phyloP scores from a whole-genome alignment of 92 coral and sea anemone genomes.

The Meandrina meandrites region DNA sequence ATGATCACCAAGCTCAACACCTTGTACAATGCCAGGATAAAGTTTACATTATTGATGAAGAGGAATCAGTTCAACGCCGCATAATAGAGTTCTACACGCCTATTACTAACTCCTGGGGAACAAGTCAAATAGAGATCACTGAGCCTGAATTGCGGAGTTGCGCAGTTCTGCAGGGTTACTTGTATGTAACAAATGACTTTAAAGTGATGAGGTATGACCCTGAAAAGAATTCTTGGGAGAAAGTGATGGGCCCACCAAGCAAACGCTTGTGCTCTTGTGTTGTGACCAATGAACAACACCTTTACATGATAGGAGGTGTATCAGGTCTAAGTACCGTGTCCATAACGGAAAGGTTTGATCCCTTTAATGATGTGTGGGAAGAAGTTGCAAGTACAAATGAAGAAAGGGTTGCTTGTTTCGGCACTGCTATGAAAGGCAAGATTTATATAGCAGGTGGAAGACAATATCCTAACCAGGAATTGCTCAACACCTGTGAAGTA shows the following conservation, averaged over 20 bases:
- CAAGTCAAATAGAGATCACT: neutral
- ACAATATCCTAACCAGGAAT: neutral
- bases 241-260: neutral
- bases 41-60: neutral
- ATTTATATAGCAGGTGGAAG: conserved; percentile 70
- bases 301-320: neutral
- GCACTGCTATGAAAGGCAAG: conserved; percentile 51
- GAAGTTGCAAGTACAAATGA: conserved; percentile 59
- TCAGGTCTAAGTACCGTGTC: neutral
- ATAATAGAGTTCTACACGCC: neutral
- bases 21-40: neutral
- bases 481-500: conserved; percentile 56
- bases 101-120: neutral
- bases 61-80: neutral
- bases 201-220: neutral
- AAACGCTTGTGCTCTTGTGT: neutral
- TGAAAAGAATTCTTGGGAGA: neutral
- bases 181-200: neutral
- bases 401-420: conserved; percentile 58
- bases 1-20: neutral
- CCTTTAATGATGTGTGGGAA: conserved; percentile 39
- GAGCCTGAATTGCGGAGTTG: neutral
- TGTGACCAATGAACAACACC: neutral
- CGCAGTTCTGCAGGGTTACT: neutral
- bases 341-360: conserved; percentile 54